Evolutionary conservation across 2,888 invertebrate genomes (phyloP), one percentile per base, ranked within the genome.

Genomic region (Augiades crinisus): DNA sequence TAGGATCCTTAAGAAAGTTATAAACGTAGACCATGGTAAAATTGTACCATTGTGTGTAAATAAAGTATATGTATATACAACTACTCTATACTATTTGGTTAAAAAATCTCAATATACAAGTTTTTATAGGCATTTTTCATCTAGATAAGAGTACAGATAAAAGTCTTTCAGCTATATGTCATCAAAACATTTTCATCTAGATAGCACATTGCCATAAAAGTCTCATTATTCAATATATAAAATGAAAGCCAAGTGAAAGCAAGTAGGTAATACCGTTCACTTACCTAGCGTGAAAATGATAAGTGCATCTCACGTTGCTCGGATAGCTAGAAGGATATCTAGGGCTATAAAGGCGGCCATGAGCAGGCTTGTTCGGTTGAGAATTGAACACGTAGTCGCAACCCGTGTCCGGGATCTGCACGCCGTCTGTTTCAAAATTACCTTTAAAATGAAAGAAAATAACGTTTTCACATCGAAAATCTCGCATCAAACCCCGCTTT

Each of bases 251-350:
- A 22, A 7, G 5, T 22, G 6, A 8, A 24, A n/a, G n/a, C n/a
- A 24, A 24, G 40, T 24, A 22, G 30, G 36, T 14, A 36, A 36
- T 46, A 45, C 13, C 30, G 21, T 30, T 21, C 30, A 24, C 44
- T 54, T 56, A 95, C 95, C 95, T 94, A 53, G 97, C 98, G 68
- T 94, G 92, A 77, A 99, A 96, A 72, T 95, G 94, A 85, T 96
- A 97, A 61, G 94, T 93, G 85, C 98, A 98, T 67, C 94, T 92
- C 62, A 96, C 93, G 77, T 97, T 96, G 74, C 94, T 95, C 1
- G 98, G 98, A 82, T 99, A 99, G 64, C 95, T 95, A 45, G 98
- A 98, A 5, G 99, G 99, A 86, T 98, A 99, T 60, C 97, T 93
- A 0, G 98, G 98, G 44, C 98, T 98, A 76, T 95, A 96, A 73